A percentile compares a stretch with the other conserved stretches of the same genome.
Evolutionary conservation across 2,888 invertebrate species (phyloP).

Genomic region (Synergus laeviventris): DNA sequence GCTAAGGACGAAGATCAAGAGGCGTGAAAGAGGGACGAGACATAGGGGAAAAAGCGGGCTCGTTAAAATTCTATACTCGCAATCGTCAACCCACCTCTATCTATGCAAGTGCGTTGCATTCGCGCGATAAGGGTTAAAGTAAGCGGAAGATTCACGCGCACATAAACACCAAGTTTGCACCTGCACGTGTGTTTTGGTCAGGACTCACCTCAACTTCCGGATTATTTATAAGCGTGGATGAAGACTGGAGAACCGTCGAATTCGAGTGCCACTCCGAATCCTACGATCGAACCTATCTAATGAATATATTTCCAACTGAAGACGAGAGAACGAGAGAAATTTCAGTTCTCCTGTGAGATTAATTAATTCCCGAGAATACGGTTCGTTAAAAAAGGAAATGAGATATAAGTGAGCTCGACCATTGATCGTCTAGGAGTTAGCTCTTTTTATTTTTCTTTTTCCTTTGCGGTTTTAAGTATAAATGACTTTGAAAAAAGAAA

Average conservation of each 20-base stretch:
- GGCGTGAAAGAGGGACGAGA: constrained; percentile 27
- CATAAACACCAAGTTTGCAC: neutral
- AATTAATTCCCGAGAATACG: constrained; percentile 30
- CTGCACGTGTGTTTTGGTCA: neutral
- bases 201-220: neutral
- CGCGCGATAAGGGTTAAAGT: constrained; percentile 7
- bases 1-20: constrained; percentile 3
- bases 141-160: neutral
- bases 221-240: neutral
- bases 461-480: neutral
- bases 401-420: constrained; percentile 1
- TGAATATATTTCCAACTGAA: constrained; percentile 33
- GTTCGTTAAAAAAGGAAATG: constrained; percentile 8
- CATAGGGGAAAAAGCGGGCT: constrained; percentile 7
- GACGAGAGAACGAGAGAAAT: constrained; percentile 15
- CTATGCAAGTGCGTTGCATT: neutral
- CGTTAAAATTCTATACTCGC: constrained; percentile 20
- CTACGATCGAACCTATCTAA: constrained; percentile 10
- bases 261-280: constrained; percentile 1
- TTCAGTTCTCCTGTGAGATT: constrained; percentile 35
- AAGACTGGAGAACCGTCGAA: neutral
- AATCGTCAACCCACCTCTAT: constrained; percentile 7
- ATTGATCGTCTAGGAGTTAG: neutral
- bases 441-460: neutral
- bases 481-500: neutral